These are phyloP conservation scores for Nymphalis io DNA, from an alignment of 1,140 invertebrate genomes.

Conservation along the genomic window DNA sequence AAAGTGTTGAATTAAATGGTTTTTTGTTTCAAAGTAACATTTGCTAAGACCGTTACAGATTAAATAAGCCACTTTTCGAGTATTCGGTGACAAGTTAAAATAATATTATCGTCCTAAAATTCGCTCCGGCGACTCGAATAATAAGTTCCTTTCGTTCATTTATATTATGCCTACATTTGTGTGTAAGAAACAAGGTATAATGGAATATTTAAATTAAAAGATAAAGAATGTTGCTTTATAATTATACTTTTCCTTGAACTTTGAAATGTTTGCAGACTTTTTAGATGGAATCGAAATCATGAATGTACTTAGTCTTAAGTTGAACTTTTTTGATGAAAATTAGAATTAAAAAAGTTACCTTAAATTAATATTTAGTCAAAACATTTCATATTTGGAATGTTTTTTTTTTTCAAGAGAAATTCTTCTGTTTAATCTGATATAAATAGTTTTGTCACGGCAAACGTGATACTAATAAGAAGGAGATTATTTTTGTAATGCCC, in stretches of 20 bases:
- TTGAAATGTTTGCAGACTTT: not conserved
- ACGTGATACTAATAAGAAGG: too few relatives aligned
- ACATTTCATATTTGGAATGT: too few relatives aligned
- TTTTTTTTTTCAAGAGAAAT: too few relatives aligned
- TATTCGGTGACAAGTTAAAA: not conserved
- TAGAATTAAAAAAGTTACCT: not conserved
- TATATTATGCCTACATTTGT: slow-evolving; percentile 8
- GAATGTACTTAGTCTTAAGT: not conserved
- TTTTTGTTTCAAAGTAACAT: too few relatives aligned
- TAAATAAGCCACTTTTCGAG: not conserved
- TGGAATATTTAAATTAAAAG: slow-evolving; percentile 7
- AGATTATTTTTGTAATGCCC: too few relatives aligned
- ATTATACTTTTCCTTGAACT: not conserved
- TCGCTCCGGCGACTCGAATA: slow-evolving; percentile 2
- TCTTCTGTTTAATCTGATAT: too few relatives aligned
- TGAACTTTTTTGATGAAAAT: not conserved
- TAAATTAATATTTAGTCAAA: too few relatives aligned
- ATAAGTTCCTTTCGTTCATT: slow-evolving; percentile 4
- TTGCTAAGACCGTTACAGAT: too few relatives aligned
- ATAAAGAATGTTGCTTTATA: slow-evolving; percentile 1
- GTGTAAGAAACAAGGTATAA: not conserved
- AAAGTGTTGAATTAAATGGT: too few relatives aligned
- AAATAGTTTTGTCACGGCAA: too few relatives aligned
- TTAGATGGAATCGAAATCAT: not conserved
- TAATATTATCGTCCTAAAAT: not conserved